These are phyloP conservation scores for Urocyon cinereoargenteus DNA, from an alignment of 2,797 vertebrate genomes.

Conservation along the genomic window DNA sequence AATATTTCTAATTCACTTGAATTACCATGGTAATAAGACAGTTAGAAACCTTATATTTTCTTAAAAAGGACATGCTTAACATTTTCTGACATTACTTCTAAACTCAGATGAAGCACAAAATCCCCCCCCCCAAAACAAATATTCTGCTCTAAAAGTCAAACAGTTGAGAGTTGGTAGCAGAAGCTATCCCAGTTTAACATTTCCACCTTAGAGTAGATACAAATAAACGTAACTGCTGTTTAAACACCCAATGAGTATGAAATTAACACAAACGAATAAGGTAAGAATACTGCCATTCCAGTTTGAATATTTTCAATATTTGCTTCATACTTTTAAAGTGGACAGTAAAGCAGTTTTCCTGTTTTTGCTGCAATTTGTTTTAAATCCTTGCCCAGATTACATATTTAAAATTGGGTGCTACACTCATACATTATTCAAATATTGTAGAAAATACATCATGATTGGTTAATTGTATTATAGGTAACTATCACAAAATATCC, in stretches of 20 bases:
- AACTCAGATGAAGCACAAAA: slow-evolving; percentile 73
- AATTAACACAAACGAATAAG: slow-evolving; percentile 64
- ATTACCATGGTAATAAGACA: slow-evolving; percentile 79
- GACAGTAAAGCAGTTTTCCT: slow-evolving; percentile 67
- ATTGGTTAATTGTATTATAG: slow-evolving; percentile 53
- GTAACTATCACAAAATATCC: slow-evolving; percentile 58
- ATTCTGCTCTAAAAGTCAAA: slow-evolving; percentile 65
- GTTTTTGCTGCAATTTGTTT: slow-evolving; percentile 59
- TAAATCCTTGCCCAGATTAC: slow-evolving; percentile 70
- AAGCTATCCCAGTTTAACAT: slow-evolving; percentile 68
- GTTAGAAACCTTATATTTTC: slow-evolving; percentile 75
- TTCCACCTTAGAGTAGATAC: slow-evolving; percentile 58
- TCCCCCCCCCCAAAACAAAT: slow-evolving; percentile 45
- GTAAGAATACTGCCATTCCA: slow-evolving; percentile 56
- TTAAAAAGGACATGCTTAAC: slow-evolving; percentile 79
- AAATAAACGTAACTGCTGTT: slow-evolving; percentile 65
- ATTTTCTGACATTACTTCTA: slow-evolving; percentile 78
- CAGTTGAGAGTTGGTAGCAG: slow-evolving; percentile 63
- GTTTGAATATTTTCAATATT: slow-evolving; percentile 61
- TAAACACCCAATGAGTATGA: slow-evolving; percentile 50
- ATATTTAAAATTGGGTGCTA: slow-evolving; percentile 57
- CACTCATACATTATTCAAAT: slow-evolving; percentile 66
- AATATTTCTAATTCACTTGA: slow-evolving; percentile 80
- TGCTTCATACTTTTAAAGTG: slow-evolving; percentile 69
- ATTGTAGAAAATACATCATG: slow-evolving; percentile 67